Conservation (phyloP, 1,140 invertebrate genomes). For the Mycetomoellerius zeteki region DNA sequence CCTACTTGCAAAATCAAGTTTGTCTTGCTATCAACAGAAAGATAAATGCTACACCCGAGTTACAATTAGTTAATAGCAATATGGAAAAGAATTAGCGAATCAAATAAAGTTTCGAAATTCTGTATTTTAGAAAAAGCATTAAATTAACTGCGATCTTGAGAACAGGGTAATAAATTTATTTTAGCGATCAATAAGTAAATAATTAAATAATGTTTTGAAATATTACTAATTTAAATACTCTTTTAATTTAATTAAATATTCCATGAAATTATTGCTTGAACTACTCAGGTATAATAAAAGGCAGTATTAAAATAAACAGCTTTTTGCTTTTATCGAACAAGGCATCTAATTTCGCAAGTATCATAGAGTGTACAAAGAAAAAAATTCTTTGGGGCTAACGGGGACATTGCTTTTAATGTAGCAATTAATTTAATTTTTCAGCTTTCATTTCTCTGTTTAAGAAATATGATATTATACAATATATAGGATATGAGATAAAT, state of each 20-base stretch:
- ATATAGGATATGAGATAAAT: neutral
- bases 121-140: neutral
- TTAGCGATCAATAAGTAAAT: neutral
- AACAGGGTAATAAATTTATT: neutral
- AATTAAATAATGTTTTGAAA: neutral
- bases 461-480: neutral
- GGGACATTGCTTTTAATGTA: neutral
- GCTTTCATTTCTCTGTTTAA: too few relatives aligned
- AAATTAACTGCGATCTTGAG: slow-evolving; percentile 9
- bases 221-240: neutral
- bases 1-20: slow-evolving; percentile 46
- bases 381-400: neutral
- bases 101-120: neutral
- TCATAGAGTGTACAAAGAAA: neutral
- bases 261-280: slow-evolving; percentile 13
- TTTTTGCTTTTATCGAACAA: slow-evolving; percentile 32
- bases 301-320: slow-evolving; percentile 34
- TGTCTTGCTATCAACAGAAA: slow-evolving; percentile 22
- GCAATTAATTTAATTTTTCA: neutral
- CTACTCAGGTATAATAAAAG: neutral
- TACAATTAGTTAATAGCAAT: neutral
- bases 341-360: slow-evolving; percentile 30
- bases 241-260: slow-evolving; percentile 5
- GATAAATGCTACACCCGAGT: slow-evolving; percentile 15
- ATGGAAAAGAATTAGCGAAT: slow-evolving; percentile 6